Base-by-base conservation (phyloP, 2,797 vertebrate genomes). In the Saxicola maurus region DNA sequence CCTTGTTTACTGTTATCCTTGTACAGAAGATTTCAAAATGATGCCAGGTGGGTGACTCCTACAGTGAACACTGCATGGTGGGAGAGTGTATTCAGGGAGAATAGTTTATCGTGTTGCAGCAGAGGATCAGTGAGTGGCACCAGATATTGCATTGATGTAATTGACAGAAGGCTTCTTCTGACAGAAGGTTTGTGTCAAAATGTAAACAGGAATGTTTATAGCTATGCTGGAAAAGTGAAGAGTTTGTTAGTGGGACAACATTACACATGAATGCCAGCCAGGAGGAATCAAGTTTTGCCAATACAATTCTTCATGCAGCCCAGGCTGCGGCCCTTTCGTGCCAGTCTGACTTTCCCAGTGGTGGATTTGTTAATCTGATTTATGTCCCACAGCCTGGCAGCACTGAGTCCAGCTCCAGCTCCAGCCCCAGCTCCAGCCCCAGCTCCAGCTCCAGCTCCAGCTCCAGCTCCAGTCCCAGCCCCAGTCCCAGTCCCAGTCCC, bases 361-460 rank as follows among this genome's bases (percentile, higher is more conserved):
- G 31, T 6, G 8, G n/a, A 59, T 74, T 55, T 1, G 2, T 62
- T 45, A 25, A 64, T 40, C 31, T 75, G 28, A 49, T 49, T 55
- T 56, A 33, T 16, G 15, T 35, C 31, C 49, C 17, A 49, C 7
- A 18, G 8, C 14, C 14, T 0, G 1, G 28, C n/a, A 61, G 31
- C 20, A 53, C 31, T 15, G 43, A 87, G 37, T 24, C 9, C 42
- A 66, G 12, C 28, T 1, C 20, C 42, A 18, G 27, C 2, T 0
- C 11, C 37, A 30, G 19, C 1, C 0, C 17, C 30, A 15, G 9
- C 4, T 3, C 17, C 21, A 25, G 17, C 1, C 0, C 16, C 42
- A 8, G 11, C 1, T 0, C 19, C 15, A 17, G 14, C 1, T 1
- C 10, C n/a, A 27, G 7, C 1, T 0, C 2, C 0, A 14, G 11